These are phyloP conservation scores for Cuniculus paca DNA, from an alignment of 2,797 vertebrate species.

Conservation along the genomic window DNA sequence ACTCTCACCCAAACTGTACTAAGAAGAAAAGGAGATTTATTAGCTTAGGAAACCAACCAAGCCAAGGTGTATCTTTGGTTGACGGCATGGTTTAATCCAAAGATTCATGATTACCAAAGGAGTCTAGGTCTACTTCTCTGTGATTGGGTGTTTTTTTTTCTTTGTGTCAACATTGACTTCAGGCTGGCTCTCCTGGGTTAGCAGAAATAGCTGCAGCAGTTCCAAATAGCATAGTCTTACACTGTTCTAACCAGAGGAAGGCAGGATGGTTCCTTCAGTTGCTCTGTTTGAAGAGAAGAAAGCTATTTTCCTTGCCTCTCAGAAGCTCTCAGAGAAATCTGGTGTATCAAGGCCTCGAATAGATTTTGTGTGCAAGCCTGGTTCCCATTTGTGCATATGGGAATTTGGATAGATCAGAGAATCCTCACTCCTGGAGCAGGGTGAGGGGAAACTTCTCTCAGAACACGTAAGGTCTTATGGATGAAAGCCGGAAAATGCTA, in stretches of 20 bases:
- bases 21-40: background rate
- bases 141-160: background rate
- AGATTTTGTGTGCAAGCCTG: background rate
- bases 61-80: background rate
- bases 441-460: background rate
- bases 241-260: background rate
- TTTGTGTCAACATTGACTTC: background rate
- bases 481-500: background rate
- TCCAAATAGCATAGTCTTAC: background rate
- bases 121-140: background rate
- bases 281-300: slow-evolving; percentile 6
- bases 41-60: background rate
- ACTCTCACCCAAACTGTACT: background rate
- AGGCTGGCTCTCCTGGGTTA: background rate
- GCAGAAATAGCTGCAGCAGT: background rate
- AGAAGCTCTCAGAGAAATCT: background rate
- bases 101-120: background rate
- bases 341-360: background rate
- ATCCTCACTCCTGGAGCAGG: background rate
- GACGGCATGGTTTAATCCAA: background rate
- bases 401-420: background rate
- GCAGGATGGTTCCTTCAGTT: background rate
- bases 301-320: background rate
- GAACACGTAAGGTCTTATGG: background rate
- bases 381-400: background rate